Conservation (phyloP, 2,888 invertebrate species). For the Trichopria drosophilae region DNA sequence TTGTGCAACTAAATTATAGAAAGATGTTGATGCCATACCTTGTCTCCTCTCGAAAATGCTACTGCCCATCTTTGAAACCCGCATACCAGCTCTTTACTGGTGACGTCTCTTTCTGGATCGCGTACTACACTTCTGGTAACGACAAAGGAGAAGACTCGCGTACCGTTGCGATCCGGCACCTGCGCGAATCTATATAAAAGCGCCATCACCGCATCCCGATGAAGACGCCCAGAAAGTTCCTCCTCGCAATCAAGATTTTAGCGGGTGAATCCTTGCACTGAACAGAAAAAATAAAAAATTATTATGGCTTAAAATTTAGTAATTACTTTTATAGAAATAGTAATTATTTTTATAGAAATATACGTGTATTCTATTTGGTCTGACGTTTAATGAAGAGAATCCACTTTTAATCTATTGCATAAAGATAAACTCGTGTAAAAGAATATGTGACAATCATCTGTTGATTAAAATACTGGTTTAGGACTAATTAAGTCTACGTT, state of each 20-base stretch:
- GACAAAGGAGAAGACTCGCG: constrained; percentile 82
- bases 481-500: no score
- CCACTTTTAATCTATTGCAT: no score
- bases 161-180: constrained; percentile 79
- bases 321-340: no score
- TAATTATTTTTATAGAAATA: no score
- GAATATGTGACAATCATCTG: no score
- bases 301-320: no score
- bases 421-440: no score
- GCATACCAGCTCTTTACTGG: constrained; percentile 80
- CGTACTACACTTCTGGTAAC: constrained; percentile 77
- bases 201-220: constrained; percentile 68
- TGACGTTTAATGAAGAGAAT: no score
- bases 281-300: not conserved
- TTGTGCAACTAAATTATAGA: no score
- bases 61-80: constrained; percentile 83
- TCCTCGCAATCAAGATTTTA: not conserved
- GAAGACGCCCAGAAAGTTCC: constrained; percentile 21
- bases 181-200: constrained; percentile 80
- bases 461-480: no score
- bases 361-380: no score
- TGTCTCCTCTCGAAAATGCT: constrained; percentile 75
- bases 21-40: no score
- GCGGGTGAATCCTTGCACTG: not conserved
- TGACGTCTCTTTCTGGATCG: constrained; percentile 78